Conservation (phyloP, 2,797 vertebrate species). For the Karalla daura region DNA sequence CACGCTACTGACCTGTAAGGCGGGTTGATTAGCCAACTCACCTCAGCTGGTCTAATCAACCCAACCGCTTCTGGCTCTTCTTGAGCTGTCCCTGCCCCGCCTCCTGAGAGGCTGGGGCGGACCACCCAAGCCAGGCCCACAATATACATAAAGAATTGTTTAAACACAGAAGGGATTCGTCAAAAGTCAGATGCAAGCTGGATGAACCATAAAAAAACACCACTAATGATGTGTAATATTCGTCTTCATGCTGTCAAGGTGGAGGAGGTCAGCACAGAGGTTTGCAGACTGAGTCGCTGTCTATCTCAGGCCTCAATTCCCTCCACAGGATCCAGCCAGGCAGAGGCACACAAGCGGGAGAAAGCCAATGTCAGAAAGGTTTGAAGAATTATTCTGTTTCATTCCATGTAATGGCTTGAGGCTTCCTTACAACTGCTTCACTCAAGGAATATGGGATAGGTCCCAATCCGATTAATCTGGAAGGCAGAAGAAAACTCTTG, state of each 20-base stretch:
- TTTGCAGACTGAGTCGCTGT: conserved; percentile 50
- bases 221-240: neutral
- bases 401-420: neutral
- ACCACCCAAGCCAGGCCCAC: neutral
- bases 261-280: conserved; percentile 50
- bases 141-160: conserved; percentile 25
- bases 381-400: neutral
- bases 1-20: too few species aligned
- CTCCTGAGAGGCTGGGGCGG: neutral
- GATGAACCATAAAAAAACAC: neutral
- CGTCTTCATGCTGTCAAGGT: conserved; percentile 47
- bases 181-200: conserved; percentile 26
- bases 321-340: conserved; percentile 18
- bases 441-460: neutral
- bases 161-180: conserved; percentile 27
- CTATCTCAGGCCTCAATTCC: conserved; percentile 47
- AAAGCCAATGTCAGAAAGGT: conserved; percentile 41
- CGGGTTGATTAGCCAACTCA: too few species aligned
- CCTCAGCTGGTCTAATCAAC: too few species aligned
- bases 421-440: neutral
- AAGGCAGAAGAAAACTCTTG: too few species aligned
- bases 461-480: too few species aligned
- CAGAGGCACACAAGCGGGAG: conserved; percentile 35
- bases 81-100: neutral
- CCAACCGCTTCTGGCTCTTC: too few species aligned